Evolutionary conservation across 1,140 invertebrate genomes (phyloP), one percentile per base, ranked within the genome.

Genomic region (Lutraria rhynchaena): DNA sequence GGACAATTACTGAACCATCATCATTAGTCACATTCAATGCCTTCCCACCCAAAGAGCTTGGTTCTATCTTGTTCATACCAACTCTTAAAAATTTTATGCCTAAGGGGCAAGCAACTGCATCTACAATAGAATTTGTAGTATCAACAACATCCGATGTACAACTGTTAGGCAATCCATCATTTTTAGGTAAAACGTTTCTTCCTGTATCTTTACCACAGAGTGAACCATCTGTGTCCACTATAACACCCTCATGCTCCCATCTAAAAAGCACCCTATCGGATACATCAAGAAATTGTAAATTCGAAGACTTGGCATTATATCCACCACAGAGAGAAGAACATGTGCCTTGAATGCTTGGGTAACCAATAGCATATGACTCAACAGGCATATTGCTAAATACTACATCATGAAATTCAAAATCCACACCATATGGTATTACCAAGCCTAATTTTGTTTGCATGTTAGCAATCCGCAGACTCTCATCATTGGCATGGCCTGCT

Each of bases 201-300:
- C 73, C 69, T 3, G 70, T 22, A 37, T 37, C 29, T 9, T 37
- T 74, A 24, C 87, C 88, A 19, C 83, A 85, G 7, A 91, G 51
- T 0, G 84, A 76, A 1, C 88, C 89, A 80, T 91, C 90, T 1
- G 51, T 1, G 71, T 89, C 90, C 29, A 83, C 51, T 7, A 90
- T 51, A 2, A 87, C 57, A 13, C 85, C 87, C 57, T 90, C 87
- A 33, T 84, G 78, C 41, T 85, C 71, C 89, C 89, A 90, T 29
- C 76, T 82, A 60, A 60, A 89, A 2, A 35, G 5, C 19, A 84
- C 76, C 31, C 81, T 87, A 22, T 84, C 77, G 19, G 74, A 49
- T 7, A 83, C 77, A 77, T 90, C 87, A 22, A 61, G 46, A 53
- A 87, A 89, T 15, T 31, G 33, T 0, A 89, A 69, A 3, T 69